Percentiles rank a stretch among this genome's conserved stretches.
phyloP scores from a whole-genome alignment of 1,140 invertebrate genomes.

The Bathynomus jamesi region DNA sequence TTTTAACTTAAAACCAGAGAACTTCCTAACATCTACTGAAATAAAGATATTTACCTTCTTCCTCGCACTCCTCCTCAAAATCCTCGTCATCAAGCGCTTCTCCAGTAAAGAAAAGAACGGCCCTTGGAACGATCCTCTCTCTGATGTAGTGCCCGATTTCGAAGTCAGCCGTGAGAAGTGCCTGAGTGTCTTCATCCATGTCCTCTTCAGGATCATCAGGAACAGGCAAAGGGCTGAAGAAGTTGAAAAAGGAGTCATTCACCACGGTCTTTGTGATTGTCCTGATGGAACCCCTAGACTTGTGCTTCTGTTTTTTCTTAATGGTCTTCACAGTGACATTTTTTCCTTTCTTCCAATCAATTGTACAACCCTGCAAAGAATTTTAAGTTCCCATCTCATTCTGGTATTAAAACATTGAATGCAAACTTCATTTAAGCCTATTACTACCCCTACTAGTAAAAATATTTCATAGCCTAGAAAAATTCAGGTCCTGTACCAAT shows the following conservation, averaged over 20 bases:
- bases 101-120: conserved; percentile 86
- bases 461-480: too few species aligned
- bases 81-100: conserved; percentile 39
- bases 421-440: too few species aligned
- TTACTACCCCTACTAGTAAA: too few species aligned
- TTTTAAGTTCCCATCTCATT: too few species aligned
- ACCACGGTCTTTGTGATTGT: conserved; percentile 90
- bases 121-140: conserved; percentile 83
- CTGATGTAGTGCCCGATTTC: conserved; percentile 97
- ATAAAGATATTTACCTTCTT: conserved; percentile 29
- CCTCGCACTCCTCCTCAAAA: conserved; percentile 38
- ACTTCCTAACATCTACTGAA: too few species aligned
- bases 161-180: conserved; percentile 81
- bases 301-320: conserved; percentile 98
- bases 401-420: too few species aligned
- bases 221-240: conserved; percentile 78
- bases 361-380: conserved; percentile 62
- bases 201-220: conserved; percentile 48
- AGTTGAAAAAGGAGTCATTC: conserved; percentile 97
- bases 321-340: conserved; percentile 94
- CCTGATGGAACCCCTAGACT: conserved; percentile 80
- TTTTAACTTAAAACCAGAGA: too few species aligned
- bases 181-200: conserved; percentile 64
- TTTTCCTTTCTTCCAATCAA: conserved; percentile 93
- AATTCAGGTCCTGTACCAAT: too few species aligned